Conservation (phyloP, 2,797 vertebrate species). For the Acanthurus tractus region DNA sequence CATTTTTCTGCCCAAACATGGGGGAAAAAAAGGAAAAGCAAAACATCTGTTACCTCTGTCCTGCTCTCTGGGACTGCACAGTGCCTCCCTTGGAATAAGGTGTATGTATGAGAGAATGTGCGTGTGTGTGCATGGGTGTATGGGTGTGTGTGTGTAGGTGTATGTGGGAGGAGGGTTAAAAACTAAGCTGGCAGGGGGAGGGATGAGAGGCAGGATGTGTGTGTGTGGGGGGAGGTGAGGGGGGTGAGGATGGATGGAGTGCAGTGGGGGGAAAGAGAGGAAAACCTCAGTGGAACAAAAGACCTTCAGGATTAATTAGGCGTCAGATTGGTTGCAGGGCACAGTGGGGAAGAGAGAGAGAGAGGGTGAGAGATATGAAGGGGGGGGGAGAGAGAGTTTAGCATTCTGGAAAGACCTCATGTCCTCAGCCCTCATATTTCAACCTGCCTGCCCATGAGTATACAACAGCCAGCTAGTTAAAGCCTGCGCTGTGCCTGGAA, state of each 20-base stretch:
- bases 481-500: constrained; percentile 69
- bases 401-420: constrained; percentile 79
- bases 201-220: constrained; percentile 53
- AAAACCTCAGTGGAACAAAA: constrained; percentile 85
- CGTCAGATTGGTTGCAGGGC: constrained; percentile 87
- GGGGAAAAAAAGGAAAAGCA: constrained; percentile 17
- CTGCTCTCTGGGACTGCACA: constrained; percentile 57
- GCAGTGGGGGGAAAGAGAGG: constrained; percentile 70
- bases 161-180: constrained; percentile 21
- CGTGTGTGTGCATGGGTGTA: constrained; percentile 14
- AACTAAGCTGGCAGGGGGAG: constrained; percentile 48
- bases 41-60: constrained; percentile 69
- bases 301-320: constrained; percentile 90
- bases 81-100: constrained; percentile 57
- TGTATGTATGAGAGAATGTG: constrained; percentile 27
- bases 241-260: constrained; percentile 78
- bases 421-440: constrained; percentile 81
- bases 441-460: constrained; percentile 77
- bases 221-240: constrained; percentile 40
- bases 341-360: constrained; percentile 46
- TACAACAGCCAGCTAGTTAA: constrained; percentile 80
- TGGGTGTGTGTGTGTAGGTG: background rate
- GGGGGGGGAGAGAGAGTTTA: constrained; percentile 62
- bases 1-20: constrained; percentile 51
- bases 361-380: constrained; percentile 34